Percentiles rank a stretch among this genome's conserved stretches.
Evolutionary conservation across 2,888 invertebrate genomes (phyloP).

Genomic region (Drosophila demipolita): DNA sequence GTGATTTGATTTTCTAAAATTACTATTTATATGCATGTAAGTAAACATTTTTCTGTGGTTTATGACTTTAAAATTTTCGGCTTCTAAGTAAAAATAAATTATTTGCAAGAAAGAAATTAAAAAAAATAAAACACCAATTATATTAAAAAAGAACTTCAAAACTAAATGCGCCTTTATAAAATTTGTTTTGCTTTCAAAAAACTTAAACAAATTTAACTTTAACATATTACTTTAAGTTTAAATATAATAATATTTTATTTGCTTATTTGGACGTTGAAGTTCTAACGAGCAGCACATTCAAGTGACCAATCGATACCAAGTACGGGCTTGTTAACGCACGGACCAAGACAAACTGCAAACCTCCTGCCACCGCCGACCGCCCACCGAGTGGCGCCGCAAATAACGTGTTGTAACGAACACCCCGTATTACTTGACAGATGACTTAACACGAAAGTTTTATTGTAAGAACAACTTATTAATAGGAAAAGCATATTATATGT

Average conservation of each 20-base stretch:
- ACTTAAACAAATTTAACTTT: too few relatives aligned
- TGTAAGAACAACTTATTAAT: too few relatives aligned
- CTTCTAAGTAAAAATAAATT: constrained; percentile 20
- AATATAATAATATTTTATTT: background rate
- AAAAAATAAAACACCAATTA: background rate
- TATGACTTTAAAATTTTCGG: constrained; percentile 17
- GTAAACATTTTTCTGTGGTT: constrained; percentile 24
- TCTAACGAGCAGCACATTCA: too few relatives aligned
- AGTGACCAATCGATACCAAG: too few relatives aligned
- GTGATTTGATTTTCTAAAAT: background rate
- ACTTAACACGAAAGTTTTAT: too few relatives aligned
- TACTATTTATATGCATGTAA: constrained; percentile 1
- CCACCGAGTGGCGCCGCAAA: too few relatives aligned
- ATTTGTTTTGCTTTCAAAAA: background rate
- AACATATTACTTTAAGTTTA: background rate
- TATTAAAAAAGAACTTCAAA: background rate
- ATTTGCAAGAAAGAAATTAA: background rate
- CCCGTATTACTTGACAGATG: too few relatives aligned
- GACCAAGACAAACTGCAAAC: too few relatives aligned
- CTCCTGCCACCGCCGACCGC: too few relatives aligned
- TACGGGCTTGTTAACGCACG: too few relatives aligned
- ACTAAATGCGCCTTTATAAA: background rate
- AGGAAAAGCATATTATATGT: background rate
- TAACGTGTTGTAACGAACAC: too few relatives aligned
- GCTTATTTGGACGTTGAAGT: too few relatives aligned